These are phyloP conservation scores for Dryoscopus gambensis DNA, from an alignment of 2,113 vertebrate genomes.

Conservation along the genomic window DNA sequence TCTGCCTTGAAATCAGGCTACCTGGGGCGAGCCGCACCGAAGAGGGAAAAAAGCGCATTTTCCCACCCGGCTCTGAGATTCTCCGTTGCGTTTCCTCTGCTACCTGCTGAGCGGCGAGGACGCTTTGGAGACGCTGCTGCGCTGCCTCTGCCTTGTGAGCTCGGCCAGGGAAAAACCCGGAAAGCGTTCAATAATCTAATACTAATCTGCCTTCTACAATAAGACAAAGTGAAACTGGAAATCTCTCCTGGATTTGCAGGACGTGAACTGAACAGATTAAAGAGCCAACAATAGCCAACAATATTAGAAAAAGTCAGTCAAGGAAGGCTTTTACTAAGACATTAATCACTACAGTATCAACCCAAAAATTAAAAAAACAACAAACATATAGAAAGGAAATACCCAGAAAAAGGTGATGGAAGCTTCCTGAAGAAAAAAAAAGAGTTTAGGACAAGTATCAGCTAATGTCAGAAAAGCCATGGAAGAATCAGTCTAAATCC, in stretches of 20 bases:
- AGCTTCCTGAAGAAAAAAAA: neutral
- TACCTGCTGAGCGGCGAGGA: too few species aligned
- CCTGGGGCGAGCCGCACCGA: too few species aligned
- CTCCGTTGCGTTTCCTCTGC: too few species aligned
- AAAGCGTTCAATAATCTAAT: neutral
- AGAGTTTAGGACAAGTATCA: neutral
- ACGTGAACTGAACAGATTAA: neutral
- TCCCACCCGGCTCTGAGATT: too few species aligned
- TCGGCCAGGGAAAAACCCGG: too few species aligned
- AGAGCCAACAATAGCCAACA: neutral
- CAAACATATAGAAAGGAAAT: neutral
- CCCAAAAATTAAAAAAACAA: fast-evolving
- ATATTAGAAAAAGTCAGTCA: neutral
- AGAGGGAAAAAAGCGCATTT: too few species aligned
- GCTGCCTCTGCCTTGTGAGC: too few species aligned
- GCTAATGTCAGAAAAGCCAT: neutral
- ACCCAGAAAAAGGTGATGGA: neutral
- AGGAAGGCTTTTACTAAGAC: neutral
- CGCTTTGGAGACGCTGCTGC: too few species aligned
- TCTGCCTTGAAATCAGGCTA: too few species aligned
- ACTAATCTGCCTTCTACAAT: neutral
- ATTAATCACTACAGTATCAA: neutral
- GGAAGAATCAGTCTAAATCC: neutral
- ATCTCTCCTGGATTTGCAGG: neutral
- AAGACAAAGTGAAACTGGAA: neutral